Evolutionary conservation across 37 sponge, comb jelly and placozoan species (phyloP).

Genomic region (Chondrilla cf. caribensis): DNA sequence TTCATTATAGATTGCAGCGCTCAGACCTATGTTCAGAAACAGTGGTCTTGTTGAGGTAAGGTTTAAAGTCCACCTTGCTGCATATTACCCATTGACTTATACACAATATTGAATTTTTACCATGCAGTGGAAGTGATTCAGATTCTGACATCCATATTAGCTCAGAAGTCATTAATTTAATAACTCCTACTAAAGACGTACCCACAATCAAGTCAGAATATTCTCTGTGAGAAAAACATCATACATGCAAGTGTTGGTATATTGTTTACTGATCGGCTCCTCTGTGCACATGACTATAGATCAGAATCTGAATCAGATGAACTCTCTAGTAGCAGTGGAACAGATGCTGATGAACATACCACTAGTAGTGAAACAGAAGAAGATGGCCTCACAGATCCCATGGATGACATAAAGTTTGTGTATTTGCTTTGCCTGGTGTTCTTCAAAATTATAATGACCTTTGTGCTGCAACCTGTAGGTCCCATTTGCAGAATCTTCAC

Average conservation of each 20-base stretch:
- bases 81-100: no score
- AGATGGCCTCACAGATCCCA: not conserved
- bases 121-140: no score
- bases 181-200: not conserved
- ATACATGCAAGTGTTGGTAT: no score
- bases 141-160: no score
- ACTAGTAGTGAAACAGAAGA: no score
- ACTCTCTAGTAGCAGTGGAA: slow-evolving; percentile 2
- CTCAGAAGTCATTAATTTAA: slow-evolving; percentile 9
- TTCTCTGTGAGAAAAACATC: not conserved
- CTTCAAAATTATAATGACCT: not conserved
- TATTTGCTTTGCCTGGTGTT: not conserved
- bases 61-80: no score
- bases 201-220: not conserved
- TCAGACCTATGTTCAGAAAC: no score
- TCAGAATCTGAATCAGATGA: not conserved
- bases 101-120: no score
- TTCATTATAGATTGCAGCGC: no score
- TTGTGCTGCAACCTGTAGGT: not conserved
- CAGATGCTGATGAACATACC: not conserved
- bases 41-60: no score
- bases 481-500: not conserved
- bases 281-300: not conserved
- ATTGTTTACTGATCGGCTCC: not conserved
- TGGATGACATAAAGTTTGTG: slow-evolving; percentile 6